phyloP scores from a whole-genome alignment of 2,113 vertebrate species.

The Gobio gobio region DNA sequence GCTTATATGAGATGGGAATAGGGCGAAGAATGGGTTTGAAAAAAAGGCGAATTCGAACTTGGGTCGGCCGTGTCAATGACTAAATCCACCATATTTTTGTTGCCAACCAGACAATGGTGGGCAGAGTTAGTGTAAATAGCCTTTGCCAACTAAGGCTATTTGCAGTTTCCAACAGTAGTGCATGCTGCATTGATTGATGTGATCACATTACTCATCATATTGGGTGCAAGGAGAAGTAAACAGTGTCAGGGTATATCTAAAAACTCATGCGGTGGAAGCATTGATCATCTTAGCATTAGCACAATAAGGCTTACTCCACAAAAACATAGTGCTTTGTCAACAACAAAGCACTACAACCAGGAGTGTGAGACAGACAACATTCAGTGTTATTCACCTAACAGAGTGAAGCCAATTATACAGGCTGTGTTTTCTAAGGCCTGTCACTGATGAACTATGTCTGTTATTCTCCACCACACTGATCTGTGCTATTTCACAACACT shows the following conservation, averaged over 20 bases:
- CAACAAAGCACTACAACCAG: neutral
- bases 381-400: slow-evolving; percentile 9
- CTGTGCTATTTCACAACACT: slow-evolving; percentile 45
- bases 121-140: neutral
- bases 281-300: neutral
- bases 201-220: neutral
- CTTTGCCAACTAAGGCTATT: neutral
- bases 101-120: neutral
- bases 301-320: neutral
- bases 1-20: too few relatives aligned
- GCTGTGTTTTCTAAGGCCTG: slow-evolving; percentile 37
- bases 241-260: neutral
- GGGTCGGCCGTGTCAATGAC: too few relatives aligned
- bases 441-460: slow-evolving; percentile 40
- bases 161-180: neutral
- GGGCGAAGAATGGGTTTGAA: too few relatives aligned
- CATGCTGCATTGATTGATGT: neutral
- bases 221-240: neutral
- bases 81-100: too few relatives aligned
- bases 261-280: neutral
- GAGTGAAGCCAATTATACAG: slow-evolving; percentile 46
- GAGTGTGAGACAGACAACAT: neutral
- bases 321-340: neutral
- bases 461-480: slow-evolving; percentile 26
- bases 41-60: too few relatives aligned